A percentile compares a stretch with the other conserved stretches of the same genome.
These are phyloP conservation scores for Atta cephalotes DNA, from an alignment of 1,140 invertebrate genomes.

Conservation along the genomic window DNA sequence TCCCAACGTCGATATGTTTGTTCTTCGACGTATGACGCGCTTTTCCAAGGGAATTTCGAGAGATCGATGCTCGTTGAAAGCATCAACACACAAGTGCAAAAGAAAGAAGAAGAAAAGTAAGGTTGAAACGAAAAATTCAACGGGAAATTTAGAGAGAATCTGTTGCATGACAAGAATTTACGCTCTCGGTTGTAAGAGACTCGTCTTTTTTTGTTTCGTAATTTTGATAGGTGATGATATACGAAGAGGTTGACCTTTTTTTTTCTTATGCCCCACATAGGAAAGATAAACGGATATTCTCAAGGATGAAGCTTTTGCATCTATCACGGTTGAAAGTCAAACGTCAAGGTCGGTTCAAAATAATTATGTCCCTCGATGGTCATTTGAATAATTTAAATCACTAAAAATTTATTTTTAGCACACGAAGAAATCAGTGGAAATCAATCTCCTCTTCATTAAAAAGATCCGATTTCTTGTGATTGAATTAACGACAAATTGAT, in stretches of 20 bases:
- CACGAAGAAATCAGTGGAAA: not conserved
- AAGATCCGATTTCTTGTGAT: not conserved
- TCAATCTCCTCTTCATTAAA: not conserved
- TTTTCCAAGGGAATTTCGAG: conserved; percentile 34
- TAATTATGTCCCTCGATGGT: conserved; percentile 5
- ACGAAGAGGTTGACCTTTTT: not conserved
- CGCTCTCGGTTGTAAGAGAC: conserved; percentile 10
- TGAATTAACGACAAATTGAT: conserved; percentile 6
- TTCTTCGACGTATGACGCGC: conserved; percentile 21
- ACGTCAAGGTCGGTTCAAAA: conserved; percentile 9
- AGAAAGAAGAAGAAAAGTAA: not conserved
- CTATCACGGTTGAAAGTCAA: conserved; percentile 13
- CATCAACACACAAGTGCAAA: not conserved
- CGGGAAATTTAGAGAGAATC: conserved; percentile 22
- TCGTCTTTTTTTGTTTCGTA: conserved; percentile 19
- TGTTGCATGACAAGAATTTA: conserved; percentile 44
- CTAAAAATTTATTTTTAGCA: not conserved
- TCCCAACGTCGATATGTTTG: conserved; percentile 42
- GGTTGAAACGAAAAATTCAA: conserved; percentile 27
- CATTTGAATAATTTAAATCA: conserved; percentile 24
- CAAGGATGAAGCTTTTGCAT: not conserved
- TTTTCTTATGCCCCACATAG: not conserved
- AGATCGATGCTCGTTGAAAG: conserved; percentile 53
- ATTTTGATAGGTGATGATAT: conserved; percentile 46
- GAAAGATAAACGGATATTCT: conserved; percentile 18